A percentile compares a stretch with the other conserved stretches of the same genome.
These are phyloP conservation scores for Zoanthus sansibaricus DNA, from an alignment of 92 coral and sea anemone genomes.

Conservation along the genomic window DNA sequence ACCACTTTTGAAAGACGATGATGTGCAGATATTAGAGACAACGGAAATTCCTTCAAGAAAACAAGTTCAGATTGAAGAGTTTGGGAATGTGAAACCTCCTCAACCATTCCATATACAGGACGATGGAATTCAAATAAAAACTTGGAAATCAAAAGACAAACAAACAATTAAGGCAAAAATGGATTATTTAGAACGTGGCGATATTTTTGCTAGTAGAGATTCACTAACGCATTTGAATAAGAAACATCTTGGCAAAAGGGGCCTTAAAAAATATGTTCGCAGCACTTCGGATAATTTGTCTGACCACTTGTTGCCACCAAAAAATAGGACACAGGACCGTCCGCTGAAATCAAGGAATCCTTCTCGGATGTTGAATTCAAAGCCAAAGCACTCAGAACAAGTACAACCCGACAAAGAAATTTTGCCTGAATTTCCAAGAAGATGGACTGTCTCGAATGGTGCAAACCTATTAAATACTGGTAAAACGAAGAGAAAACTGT, in stretches of 20 bases:
- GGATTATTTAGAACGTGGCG: neutral
- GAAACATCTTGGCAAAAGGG: neutral
- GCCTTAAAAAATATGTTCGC: neutral
- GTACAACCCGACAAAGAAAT: neutral
- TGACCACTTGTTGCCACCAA: neutral
- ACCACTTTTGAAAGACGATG: conserved; percentile 35
- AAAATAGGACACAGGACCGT: neutral
- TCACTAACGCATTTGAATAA: neutral
- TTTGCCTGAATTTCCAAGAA: neutral
- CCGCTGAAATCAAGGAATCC: neutral
- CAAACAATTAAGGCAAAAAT: neutral
- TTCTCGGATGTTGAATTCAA: neutral
- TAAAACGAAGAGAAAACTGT: neutral
- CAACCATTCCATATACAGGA: neutral
- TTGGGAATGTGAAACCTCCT: neutral
- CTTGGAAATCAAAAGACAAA: neutral
- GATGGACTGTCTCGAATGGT: neutral
- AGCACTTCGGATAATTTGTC: neutral
- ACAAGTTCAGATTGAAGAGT: neutral
- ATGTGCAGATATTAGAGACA: conserved; percentile 1
- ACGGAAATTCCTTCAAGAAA: neutral
- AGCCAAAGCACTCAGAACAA: neutral
- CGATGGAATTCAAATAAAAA: conserved; percentile 3
- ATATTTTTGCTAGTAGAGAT: neutral
- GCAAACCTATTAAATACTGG: neutral